Base-by-base conservation (phyloP, 2,888 invertebrate species). In the Apotomis capreana region DNA sequence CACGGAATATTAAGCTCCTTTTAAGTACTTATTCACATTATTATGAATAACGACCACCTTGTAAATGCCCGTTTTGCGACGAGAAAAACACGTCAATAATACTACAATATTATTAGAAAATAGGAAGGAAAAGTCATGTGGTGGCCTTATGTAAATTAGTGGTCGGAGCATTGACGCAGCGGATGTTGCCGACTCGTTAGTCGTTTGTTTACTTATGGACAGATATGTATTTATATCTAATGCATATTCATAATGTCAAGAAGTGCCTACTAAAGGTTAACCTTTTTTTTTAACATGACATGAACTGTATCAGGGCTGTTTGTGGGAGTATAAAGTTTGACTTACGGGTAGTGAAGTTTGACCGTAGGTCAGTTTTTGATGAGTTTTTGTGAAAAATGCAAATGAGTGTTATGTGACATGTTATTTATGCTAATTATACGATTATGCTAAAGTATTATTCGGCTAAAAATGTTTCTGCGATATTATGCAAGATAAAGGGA, bases 31-130 rank as follows among this genome's bases (percentile, higher is more conserved):
- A 54, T 54, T 61, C 59, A 51, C 12, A 52, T 46, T 49, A 36
- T 54, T 63, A 59, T 72, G 67, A 68, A 63, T 68, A 68, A 72
- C 68, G 68, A 72, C 72, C 63, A 72, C 62, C 62, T 58, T 58
- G 63, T 62, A 63, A 68, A 46, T 52, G 72, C 58, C 26, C 54
- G 51, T 78, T 78, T 70, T 71, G 73, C 74, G 69, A 76, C 77
- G 61, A 79, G 81, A 80, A 79, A 81, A 80, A 79, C 80, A 57
- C 55, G 76, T 74, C 68, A 74, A 62, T 72, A 72, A 70, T 69
- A 77, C 70, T 49, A 80, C 78, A 81, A 82, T 65, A 65, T 81
- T 83, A 83, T 81, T 84, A 86, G 84, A 87, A 87, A 87, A 86
- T 83, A 87, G 87, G 84, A 88, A 86, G 83, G 81, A 82, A 87